phyloP scores from a whole-genome alignment of 2,888 invertebrate genomes.

The Plemyria rubiginata region DNA sequence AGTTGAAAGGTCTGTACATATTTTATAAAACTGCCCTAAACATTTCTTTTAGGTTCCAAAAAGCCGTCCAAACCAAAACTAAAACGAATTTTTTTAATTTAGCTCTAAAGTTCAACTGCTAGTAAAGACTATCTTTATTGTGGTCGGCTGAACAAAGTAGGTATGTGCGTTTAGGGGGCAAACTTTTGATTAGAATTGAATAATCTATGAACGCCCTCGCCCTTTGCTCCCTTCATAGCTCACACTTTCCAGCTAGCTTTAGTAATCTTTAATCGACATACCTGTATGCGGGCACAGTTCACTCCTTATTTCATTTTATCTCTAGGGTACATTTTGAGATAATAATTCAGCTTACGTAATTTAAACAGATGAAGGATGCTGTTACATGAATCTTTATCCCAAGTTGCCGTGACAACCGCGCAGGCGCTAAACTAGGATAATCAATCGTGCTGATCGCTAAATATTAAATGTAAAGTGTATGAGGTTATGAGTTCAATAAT shows the following conservation, averaged over 20 bases:
- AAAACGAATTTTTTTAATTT: neutral
- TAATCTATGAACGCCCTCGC: slow-evolving; percentile 53
- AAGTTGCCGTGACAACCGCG: slow-evolving; percentile 63
- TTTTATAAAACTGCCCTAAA: no score
- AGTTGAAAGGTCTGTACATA: no score
- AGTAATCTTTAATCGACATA: slow-evolving; percentile 20
- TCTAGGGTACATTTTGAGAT: slow-evolving; percentile 19
- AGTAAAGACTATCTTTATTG: neutral
- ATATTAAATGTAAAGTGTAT: neutral
- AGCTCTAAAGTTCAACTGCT: neutral
- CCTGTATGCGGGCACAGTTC: slow-evolving; percentile 6
- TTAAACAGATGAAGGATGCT: slow-evolving; percentile 66
- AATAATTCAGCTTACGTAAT: slow-evolving; percentile 46
- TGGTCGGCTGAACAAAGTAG: slow-evolving; percentile 15
- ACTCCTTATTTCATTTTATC: slow-evolving; percentile 10
- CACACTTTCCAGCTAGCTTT: slow-evolving; percentile 6
- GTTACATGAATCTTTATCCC: slow-evolving; percentile 63
- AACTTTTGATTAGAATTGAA: slow-evolving; percentile 61
- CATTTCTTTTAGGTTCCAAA: no score
- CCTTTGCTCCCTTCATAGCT: slow-evolving; percentile 22
- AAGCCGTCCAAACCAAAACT: no score
- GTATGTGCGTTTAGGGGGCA: slow-evolving; percentile 41
- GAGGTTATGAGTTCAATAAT: neutral
- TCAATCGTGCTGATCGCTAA: slow-evolving; percentile 31
- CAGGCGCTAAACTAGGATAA: slow-evolving; percentile 57